Conservation (phyloP, 2,888 invertebrate genomes). For the Branchellion lobata region DNA sequence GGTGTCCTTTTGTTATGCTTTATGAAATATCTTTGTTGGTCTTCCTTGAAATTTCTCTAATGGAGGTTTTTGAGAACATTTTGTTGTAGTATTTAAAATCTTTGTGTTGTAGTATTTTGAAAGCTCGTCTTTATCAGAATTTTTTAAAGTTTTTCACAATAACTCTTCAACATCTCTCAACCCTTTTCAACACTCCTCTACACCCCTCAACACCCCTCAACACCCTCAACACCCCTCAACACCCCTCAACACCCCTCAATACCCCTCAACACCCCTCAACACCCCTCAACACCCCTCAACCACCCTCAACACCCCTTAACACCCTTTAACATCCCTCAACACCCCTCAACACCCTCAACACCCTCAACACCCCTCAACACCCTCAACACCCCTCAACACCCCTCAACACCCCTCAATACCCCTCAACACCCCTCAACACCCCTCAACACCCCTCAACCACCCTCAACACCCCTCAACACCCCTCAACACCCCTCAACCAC, state of each 20-base stretch:
- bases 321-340: not conserved
- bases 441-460: too few species aligned
- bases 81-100: too few species aligned
- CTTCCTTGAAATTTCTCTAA: not conserved
- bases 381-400: not conserved
- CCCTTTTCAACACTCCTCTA: not conserved
- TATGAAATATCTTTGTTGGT: not conserved
- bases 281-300: slow-evolving; percentile 67
- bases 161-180: too few species aligned
- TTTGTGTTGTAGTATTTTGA: too few species aligned
- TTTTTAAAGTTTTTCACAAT: too few species aligned
- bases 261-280: too few species aligned
- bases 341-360: not conserved
- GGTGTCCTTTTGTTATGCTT: not conserved
- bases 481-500: not conserved
- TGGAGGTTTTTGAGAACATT: not conserved
- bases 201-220: not conserved
- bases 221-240: not conserved
- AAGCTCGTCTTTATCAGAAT: too few species aligned
- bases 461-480: not conserved
- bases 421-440: too few species aligned
- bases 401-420: too few species aligned
- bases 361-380: too few species aligned
- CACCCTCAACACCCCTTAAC: slow-evolving; percentile 78
- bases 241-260: too few species aligned